Evolutionary conservation across 2,888 invertebrate species (phyloP).

Genomic region (Eumacrocentrus americanus): DNA sequence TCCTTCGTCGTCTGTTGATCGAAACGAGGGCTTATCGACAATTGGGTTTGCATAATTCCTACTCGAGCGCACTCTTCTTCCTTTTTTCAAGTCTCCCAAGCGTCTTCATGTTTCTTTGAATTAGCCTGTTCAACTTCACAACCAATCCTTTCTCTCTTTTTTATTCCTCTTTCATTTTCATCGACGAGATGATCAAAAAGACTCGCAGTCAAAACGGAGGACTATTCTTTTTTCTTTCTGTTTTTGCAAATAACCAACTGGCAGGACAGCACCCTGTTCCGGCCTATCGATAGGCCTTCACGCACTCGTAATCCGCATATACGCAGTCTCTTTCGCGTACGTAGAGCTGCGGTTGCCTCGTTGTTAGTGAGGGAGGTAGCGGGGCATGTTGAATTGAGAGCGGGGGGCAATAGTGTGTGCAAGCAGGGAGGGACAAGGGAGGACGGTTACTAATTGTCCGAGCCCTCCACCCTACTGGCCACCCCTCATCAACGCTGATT

Average conservation of each 20-base stretch:
- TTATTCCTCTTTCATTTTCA: neutral
- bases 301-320: constrained; percentile 26
- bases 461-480: constrained; percentile 45
- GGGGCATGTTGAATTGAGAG: constrained; percentile 21
- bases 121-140: neutral
- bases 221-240: neutral
- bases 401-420: no score
- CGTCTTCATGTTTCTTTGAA: constrained; percentile 9
- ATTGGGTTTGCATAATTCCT: constrained; percentile 34
- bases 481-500: constrained; percentile 61
- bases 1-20: neutral
- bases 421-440: constrained; percentile 21
- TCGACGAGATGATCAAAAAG: neutral
- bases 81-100: neutral
- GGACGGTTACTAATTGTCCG: constrained; percentile 58
- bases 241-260: constrained; percentile 17
- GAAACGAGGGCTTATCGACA: constrained; percentile 19
- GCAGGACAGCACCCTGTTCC: constrained; percentile 20
- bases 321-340: constrained; percentile 50
- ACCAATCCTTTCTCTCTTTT: neutral
- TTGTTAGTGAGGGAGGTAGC: constrained; percentile 31
- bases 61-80: constrained; percentile 9
- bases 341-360: constrained; percentile 43
- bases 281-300: constrained; percentile 25
- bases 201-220: neutral